A percentile compares a stretch with the other conserved stretches of the same genome.
Evolutionary conservation across 2,888 invertebrate species (phyloP).

Genomic region (Pilophorus perplexus): DNA sequence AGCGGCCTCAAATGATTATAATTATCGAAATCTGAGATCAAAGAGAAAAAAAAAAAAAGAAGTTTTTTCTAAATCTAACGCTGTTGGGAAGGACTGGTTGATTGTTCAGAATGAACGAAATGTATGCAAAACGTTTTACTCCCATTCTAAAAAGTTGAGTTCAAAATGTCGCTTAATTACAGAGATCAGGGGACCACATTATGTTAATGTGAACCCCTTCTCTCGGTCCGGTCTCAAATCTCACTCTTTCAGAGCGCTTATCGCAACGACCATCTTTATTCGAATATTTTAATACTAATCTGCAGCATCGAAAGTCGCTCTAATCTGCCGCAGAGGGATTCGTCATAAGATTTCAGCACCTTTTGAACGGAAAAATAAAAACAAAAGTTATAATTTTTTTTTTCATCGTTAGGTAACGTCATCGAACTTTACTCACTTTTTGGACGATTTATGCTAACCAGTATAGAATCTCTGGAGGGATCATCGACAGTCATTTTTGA

Average conservation of each 20-base stretch:
- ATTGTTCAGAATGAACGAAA: constrained; percentile 18
- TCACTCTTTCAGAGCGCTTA: not conserved
- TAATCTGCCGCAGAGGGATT: too few relatives aligned
- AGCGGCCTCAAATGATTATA: constrained; percentile 22
- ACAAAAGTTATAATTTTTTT: too few relatives aligned
- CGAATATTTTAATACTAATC: too few relatives aligned
- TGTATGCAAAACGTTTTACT: constrained; percentile 33
- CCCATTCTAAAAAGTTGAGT: constrained; percentile 20
- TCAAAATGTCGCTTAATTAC: constrained; percentile 34
- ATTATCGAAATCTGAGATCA: constrained; percentile 31
- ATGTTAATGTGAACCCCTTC: not conserved
- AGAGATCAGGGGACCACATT: constrained; percentile 29
- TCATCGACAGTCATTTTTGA: too few relatives aligned
- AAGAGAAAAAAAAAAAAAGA: not conserved
- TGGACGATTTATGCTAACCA: too few relatives aligned
- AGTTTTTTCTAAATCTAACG: not conserved
- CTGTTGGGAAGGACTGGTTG: constrained; percentile 20
- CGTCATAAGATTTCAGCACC: too few relatives aligned
- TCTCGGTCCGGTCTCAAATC: not conserved
- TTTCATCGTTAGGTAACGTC: too few relatives aligned
- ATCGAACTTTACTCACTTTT: too few relatives aligned
- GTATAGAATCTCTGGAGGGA: too few relatives aligned
- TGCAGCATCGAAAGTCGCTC: too few relatives aligned
- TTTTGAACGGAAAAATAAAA: too few relatives aligned
- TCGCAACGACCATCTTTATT: too few relatives aligned